Evolutionary conservation across 2,113 vertebrate species (phyloP), one percentile per base, ranked within the genome.

Genomic region (Antennarius striatus): DNA sequence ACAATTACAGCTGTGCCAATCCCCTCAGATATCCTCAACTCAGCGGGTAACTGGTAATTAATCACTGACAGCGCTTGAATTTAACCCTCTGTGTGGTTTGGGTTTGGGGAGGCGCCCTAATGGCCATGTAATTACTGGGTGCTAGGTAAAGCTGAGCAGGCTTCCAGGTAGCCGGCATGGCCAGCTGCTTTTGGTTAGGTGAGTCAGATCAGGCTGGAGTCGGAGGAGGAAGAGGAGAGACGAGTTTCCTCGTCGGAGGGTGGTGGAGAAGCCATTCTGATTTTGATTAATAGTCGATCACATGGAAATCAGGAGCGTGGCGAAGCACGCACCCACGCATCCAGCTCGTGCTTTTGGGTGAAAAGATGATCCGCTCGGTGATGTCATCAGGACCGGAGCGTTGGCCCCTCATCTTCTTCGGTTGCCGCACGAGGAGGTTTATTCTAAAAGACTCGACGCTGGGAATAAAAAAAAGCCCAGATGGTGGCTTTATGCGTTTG

Each of bases 161-260:
- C 87, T 69, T 80, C 85, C 79, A 89, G 85, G 84, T 85, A 89
- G 80, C 81, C 60, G 40, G 67, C 42, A 65, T 39, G 45, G 64
- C 67, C 91, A 92, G 83, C 84, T 92, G 90, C 83, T 86, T 79
- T 64, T 82, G 69, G 68, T 91, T 90, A 88, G 71, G 30, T 50
- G 47, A 76, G 73, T 70, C 73, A 30, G 62, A 28, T 74, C 74
- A 57, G 71, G 58, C 50, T 5, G 59, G 29, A 22, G 22, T 22
- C 22, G 22, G 22, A 22, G 22, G 22, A 22, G 22, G 22, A 22
- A 22, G 22, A 22, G 22, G 22, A 22, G 22, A 22, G 22, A 22
- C 22, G 22, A 22, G 22, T 22, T 22, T 22, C 22, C 22, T 22
- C 22, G 22, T 22, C 2, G 22, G 22, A 22, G 15, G 43, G 32